Percentiles rank a stretch among this genome's conserved stretches.
phyloP scores from a whole-genome alignment of 2,113 vertebrate genomes.

The Clarias magur region DNA sequence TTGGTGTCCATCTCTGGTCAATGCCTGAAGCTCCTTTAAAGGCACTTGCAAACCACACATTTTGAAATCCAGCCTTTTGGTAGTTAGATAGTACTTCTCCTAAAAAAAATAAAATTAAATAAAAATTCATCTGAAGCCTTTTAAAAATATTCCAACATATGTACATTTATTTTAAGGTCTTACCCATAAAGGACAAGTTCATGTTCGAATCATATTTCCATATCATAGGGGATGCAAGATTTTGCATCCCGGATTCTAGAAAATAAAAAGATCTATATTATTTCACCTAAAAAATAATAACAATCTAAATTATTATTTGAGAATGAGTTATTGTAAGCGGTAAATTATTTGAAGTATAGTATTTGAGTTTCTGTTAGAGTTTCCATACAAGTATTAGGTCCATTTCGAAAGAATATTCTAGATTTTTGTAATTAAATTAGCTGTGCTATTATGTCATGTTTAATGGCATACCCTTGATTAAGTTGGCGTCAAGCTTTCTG shows the following conservation, averaged over 20 bases:
- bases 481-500: constrained; percentile 59
- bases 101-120: constrained; percentile 53
- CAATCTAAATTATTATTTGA: background rate
- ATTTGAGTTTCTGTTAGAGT: background rate
- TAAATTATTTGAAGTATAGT: background rate
- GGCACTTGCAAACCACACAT: constrained; percentile 77
- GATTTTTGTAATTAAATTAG: background rate
- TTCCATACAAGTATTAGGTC: background rate
- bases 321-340: background rate
- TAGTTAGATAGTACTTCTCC: constrained; percentile 69
- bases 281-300: background rate
- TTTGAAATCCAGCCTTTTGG: constrained; percentile 66
- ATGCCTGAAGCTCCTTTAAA: constrained; percentile 77
- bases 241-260: constrained; percentile 55
- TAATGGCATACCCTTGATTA: constrained; percentile 64
- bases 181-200: constrained; percentile 49
- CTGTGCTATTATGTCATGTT: background rate
- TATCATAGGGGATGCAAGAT: constrained; percentile 57
- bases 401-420: background rate
- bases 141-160: background rate
- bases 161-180: background rate
- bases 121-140: background rate
- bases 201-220: constrained; percentile 56
- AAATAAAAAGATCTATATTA: background rate
- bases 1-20: constrained; percentile 67